Conservation (phyloP, 1,140 invertebrate genomes). For the Gerris buenoi region DNA sequence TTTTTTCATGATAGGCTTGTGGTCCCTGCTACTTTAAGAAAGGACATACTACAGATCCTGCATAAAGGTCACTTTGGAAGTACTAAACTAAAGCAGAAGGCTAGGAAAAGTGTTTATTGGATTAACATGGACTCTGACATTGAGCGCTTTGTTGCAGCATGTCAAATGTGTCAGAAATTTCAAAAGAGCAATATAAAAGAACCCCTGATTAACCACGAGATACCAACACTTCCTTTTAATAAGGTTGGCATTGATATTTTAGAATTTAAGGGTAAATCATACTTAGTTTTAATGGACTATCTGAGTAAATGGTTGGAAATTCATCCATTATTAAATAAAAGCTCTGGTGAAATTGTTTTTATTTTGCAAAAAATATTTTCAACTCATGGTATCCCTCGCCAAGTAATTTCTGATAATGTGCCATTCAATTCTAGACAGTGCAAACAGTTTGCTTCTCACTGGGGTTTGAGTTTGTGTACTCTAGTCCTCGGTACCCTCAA, state of each 20-base stretch:
- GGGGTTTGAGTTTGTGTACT: neutral
- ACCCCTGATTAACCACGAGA: neutral
- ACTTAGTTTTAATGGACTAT: neutral
- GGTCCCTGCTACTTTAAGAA: neutral
- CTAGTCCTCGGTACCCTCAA: neutral
- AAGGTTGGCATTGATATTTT: neutral
- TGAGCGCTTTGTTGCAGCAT: neutral
- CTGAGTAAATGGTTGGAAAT: neutral
- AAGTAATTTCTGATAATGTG: neutral
- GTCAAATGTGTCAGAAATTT: neutral
- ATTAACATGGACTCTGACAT: neutral
- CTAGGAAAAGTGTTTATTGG: neutral
- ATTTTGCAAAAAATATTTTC: neutral
- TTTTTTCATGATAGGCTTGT: neutral
- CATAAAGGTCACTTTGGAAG: neutral
- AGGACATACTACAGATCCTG: neutral
- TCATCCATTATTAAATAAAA: neutral
- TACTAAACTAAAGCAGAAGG: neutral
- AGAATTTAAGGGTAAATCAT: neutral
- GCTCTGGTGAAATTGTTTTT: neutral
- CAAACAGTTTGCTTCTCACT: neutral
- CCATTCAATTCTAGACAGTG: neutral
- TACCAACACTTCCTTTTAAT: neutral
- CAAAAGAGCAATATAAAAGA: neutral
- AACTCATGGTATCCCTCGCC: neutral